Evolutionary conservation across 2,797 vertebrate genomes (phyloP).

Genomic region (Takifugu ocellatus): DNA sequence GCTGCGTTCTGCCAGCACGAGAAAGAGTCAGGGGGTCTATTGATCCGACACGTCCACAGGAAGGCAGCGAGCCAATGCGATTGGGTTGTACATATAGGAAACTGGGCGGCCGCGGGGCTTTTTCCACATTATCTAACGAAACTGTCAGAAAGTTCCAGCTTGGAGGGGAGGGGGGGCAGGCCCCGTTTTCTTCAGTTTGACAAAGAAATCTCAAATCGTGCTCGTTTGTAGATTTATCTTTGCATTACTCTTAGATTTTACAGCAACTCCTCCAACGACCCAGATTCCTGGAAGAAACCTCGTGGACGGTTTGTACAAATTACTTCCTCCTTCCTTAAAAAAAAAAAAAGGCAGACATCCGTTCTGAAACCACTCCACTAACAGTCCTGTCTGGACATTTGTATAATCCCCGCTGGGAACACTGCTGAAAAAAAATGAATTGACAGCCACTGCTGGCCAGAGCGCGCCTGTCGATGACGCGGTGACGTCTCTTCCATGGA

Average conservation of each 20-base stretch:
- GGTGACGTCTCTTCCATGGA: conserved; percentile 47
- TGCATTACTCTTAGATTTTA: neutral
- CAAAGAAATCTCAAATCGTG: conserved; percentile 11
- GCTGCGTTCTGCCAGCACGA: conserved; percentile 39
- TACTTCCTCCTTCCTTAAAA: neutral
- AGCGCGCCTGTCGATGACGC: conserved; percentile 48
- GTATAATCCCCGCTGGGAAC: neutral
- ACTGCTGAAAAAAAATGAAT: conserved; percentile 42
- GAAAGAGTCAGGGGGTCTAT: conserved; percentile 55
- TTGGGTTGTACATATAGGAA: conserved; percentile 72
- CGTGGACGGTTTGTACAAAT: neutral
- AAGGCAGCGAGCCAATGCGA: conserved; percentile 66
- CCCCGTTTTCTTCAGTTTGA: conserved; percentile 10
- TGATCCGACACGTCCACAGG: conserved; percentile 61
- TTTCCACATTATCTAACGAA: conserved; percentile 80
- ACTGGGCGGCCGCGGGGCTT: conserved; percentile 62
- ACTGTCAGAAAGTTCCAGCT: conserved; percentile 45
- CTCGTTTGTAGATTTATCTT: neutral
- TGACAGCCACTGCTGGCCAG: conserved; percentile 36
- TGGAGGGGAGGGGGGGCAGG: conserved; percentile 19
- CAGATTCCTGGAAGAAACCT: no score
- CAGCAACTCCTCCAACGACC: no score
- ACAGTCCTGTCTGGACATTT: neutral
- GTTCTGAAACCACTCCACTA: neutral
- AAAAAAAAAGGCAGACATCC: neutral